Evolutionary conservation across 37 sponge, comb jelly and placozoan genomes (phyloP), one percentile per base, ranked within the genome.

Genomic region (Amphimedon queenslandica): DNA sequence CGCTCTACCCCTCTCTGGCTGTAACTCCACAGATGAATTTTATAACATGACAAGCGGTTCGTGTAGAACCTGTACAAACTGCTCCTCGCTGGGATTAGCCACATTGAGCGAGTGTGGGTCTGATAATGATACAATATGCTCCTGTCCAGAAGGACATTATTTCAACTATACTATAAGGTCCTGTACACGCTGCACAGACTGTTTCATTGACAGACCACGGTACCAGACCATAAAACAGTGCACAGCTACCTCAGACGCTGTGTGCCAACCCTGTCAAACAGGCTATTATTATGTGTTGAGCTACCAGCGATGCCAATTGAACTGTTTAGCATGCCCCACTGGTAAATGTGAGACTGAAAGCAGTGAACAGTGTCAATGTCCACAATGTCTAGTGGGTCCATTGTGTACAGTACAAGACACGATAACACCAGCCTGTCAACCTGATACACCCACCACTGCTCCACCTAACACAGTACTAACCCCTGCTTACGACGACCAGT

Each of bases 201-300:
- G 70, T 29, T 35, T 42, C 3, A 2, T 1, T 4, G 23, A 38
- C 21, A 73, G 4, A 0, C 2, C 3, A 37, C 25, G 61, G 13
- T n/a, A n/a, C n/a, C n/a, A n/a, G n/a, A n/a, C n/a, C n/a, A n/a
- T 30, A 23, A 2, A 57, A 24, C 61, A 20, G 61, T 73, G 74
- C 40, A 37, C 32, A 1, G 39, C 58, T 37, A 58, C 61, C 58
- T 30, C 36, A n/a, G 74, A 73, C 37, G 39, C 74, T 13, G 58
- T 29, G 4, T 73, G 74, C 40, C n/a, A 20, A 10, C 34, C 36
- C 13, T 73, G 74, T 37, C 2, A 58, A 21, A 25, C 31, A 23
- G 21, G 32, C 61, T 41, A 56, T 13, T 39, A 29, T 5, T 79
- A 42, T 29, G 31, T 30, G 40, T 11, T 27, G 5, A 35, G 18